These are phyloP conservation scores for Sepiola atlantica DNA, from an alignment of 2,888 invertebrate species.

Conservation along the genomic window DNA sequence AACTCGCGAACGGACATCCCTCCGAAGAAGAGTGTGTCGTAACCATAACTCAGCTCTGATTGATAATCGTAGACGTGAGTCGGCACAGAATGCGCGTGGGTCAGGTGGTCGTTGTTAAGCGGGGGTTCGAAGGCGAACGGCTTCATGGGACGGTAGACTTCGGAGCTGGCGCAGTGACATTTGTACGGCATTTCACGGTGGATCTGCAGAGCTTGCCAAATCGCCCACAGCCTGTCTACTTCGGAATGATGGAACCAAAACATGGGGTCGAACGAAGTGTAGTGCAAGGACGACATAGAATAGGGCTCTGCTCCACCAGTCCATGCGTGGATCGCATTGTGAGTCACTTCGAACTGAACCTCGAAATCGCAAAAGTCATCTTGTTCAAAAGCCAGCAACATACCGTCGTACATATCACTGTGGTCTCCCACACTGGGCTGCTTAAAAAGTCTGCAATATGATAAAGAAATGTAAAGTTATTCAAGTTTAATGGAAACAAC, in stretches of 20 bases:
- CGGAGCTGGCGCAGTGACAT: constrained; percentile 55
- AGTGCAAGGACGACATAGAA: constrained; percentile 51
- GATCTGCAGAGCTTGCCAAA: constrained; percentile 55
- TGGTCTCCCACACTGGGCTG: constrained; percentile 53
- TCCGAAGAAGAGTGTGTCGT: constrained; percentile 54
- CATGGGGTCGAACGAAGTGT: constrained; percentile 51
- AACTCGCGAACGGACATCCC: constrained; percentile 54
- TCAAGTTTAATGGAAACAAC: no score
- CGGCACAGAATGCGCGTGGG: constrained; percentile 51
- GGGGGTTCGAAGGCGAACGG: constrained; percentile 56
- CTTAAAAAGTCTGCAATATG: constrained; percentile 48
- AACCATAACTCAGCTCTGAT: constrained; percentile 52
- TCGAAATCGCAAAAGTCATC: constrained; percentile 57
- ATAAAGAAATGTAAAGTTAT: background rate
- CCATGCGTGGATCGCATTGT: constrained; percentile 50
- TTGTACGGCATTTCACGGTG: constrained; percentile 51
- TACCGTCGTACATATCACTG: constrained; percentile 52
- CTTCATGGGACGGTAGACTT: constrained; percentile 51
- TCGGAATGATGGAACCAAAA: constrained; percentile 51
- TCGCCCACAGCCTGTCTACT: constrained; percentile 51
- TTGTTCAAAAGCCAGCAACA: constrained; percentile 54
- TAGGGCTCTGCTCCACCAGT: constrained; percentile 48
- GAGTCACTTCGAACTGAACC: constrained; percentile 52
- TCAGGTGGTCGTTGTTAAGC: constrained; percentile 54
- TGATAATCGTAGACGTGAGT: constrained; percentile 55